A percentile compares a stretch with the other conserved stretches of the same genome.
Conservation (phyloP, 2,888 invertebrate species). For the Phalera bucephala region DNA sequence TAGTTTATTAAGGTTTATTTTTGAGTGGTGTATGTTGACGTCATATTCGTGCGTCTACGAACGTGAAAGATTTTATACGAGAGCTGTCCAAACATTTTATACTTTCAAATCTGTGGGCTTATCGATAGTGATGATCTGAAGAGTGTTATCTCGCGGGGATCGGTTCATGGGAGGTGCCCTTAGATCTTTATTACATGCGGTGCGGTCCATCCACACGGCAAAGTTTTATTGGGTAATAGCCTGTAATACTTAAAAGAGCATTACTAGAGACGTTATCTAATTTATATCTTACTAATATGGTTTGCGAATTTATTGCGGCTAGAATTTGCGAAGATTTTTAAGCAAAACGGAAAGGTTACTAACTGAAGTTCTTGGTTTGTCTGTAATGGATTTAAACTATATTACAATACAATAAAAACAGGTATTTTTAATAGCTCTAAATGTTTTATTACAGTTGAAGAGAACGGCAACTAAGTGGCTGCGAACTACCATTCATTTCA, state of each 20-base stretch:
- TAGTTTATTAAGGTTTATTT: constrained; percentile 31
- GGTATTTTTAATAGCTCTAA: too few species aligned
- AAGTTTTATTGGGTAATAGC: constrained; percentile 30
- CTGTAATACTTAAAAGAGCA: constrained; percentile 14
- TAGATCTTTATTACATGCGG: constrained; percentile 81
- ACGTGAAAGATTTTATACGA: constrained; percentile 79
- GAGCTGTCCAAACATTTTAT: constrained; percentile 82
- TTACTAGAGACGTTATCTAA: not conserved
- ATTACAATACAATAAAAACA: too few species aligned
- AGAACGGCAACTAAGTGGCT: too few species aligned
- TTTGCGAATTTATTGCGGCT: too few species aligned
- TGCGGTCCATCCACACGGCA: constrained; percentile 31
- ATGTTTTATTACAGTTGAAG: too few species aligned
- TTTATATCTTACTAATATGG: too few species aligned
- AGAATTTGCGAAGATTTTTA: too few species aligned
- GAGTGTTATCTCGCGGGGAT: constrained; percentile 66
- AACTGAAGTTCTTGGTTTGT: too few species aligned
- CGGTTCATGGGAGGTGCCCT: constrained; percentile 70
- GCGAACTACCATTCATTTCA: too few species aligned
- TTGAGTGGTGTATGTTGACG: constrained; percentile 39
- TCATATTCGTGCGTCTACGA: constrained; percentile 72
- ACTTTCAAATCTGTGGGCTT: constrained; percentile 77
- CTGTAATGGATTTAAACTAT: too few species aligned
- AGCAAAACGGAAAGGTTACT: too few species aligned
- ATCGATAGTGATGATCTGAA: constrained; percentile 80